Conservation (phyloP, 2,888 invertebrate genomes). For the Idaea dimidiata region DNA sequence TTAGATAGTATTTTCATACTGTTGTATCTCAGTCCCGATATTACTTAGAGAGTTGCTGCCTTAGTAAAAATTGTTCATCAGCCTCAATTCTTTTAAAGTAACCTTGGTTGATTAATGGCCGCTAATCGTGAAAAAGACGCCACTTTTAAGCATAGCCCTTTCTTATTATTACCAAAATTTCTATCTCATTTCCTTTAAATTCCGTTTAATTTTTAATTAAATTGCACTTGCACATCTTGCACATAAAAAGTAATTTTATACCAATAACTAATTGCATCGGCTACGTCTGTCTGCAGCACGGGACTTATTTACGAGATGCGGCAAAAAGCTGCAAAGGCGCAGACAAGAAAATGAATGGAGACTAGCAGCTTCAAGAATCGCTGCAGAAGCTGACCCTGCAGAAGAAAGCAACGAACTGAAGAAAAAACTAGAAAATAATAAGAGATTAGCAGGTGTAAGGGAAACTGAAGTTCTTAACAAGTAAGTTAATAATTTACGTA, state of each 20-base stretch:
- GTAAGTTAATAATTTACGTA: constrained; percentile 50
- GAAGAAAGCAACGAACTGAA: constrained; percentile 73
- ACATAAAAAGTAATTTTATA: not conserved
- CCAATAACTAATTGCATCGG: not conserved
- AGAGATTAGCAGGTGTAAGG: constrained; percentile 66
- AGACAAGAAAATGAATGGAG: constrained; percentile 84
- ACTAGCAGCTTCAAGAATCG: constrained; percentile 76
- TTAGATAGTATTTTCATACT: too few relatives aligned
- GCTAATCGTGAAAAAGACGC: too few relatives aligned
- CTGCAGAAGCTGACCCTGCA: constrained; percentile 81
- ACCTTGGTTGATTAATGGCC: too few relatives aligned
- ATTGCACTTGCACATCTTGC: too few relatives aligned
- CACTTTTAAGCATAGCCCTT: too few relatives aligned
- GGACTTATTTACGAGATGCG: constrained; percentile 84
- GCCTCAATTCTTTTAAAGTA: too few relatives aligned
- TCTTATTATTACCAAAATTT: too few relatives aligned
- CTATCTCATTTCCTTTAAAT: too few relatives aligned
- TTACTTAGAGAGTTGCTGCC: too few relatives aligned
- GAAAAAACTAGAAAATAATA: constrained; percentile 80
- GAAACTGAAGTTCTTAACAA: constrained; percentile 79
- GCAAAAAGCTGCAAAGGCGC: constrained; percentile 82
- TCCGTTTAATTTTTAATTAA: too few relatives aligned
- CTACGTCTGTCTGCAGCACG: constrained; percentile 64
- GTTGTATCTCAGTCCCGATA: too few relatives aligned
- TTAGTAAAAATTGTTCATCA: too few relatives aligned